A percentile compares a stretch with the other conserved stretches of the same genome.
phyloP scores from a whole-genome alignment of 1,140 invertebrate genomes.

The Macrosteles quadrilineatus region DNA sequence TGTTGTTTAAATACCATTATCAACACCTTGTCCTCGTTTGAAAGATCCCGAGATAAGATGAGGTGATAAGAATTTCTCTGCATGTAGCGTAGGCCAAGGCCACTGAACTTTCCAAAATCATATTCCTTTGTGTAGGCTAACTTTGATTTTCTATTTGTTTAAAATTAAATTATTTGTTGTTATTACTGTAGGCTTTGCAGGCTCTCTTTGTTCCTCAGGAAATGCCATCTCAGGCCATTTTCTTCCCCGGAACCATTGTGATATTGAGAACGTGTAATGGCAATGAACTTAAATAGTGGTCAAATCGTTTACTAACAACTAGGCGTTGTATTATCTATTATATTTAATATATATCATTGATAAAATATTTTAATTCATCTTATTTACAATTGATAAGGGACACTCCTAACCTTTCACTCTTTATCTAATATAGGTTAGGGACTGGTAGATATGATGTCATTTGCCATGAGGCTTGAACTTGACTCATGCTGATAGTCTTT shows the following conservation, averaged over 20 bases:
- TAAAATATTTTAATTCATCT: too few relatives aligned
- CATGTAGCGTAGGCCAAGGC: slow-evolving; percentile 31
- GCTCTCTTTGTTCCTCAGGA: slow-evolving; percentile 13
- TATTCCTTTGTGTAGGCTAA: too few relatives aligned
- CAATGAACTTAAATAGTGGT: slow-evolving; percentile 11
- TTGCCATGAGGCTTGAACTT: too few relatives aligned
- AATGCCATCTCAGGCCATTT: slow-evolving; percentile 21
- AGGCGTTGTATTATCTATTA: too few relatives aligned
- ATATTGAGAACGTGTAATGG: slow-evolving; percentile 6
- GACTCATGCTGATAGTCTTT: too few relatives aligned
- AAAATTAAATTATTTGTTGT: too few relatives aligned
- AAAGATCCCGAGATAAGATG: slow-evolving; percentile 32
- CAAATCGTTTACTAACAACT: neutral
- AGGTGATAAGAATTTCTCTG: slow-evolving; percentile 32
- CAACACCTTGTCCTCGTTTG: slow-evolving; percentile 32
- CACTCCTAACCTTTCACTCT: too few relatives aligned
- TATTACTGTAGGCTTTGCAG: neutral
- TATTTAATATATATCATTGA: too few relatives aligned
- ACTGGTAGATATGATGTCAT: too few relatives aligned
- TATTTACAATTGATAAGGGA: too few relatives aligned
- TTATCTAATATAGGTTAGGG: too few relatives aligned
- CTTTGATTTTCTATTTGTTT: too few relatives aligned
- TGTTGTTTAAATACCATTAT: slow-evolving; percentile 19
- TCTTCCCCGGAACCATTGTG: slow-evolving; percentile 18
- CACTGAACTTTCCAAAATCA: slow-evolving; percentile 22